Conservation (phyloP, 2,888 invertebrate genomes). For the Stomorhina lunata region DNA sequence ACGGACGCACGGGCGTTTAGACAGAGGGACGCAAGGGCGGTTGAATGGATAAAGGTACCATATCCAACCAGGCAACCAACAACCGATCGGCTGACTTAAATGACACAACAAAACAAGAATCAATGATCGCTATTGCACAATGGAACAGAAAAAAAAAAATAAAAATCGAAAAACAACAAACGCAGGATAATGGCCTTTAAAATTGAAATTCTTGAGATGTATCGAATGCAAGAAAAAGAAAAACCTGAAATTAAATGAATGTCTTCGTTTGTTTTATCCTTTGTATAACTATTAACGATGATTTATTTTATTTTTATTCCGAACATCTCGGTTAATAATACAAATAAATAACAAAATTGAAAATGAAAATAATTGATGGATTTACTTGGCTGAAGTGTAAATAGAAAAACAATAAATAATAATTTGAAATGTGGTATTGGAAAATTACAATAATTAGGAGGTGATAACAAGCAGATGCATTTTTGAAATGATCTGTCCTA, state of each 20-base stretch:
- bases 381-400: conserved; percentile 1
- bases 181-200: conserved; percentile 62
- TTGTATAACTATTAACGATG: background rate
- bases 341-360: background rate
- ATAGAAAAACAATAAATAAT: background rate
- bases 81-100: background rate
- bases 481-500: background rate
- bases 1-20: background rate
- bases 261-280: background rate
- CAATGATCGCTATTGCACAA: background rate
- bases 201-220: conserved; percentile 52
- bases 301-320: conserved; percentile 43
- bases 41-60: too few species aligned
- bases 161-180: conserved; percentile 3
- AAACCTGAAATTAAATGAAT: conserved; percentile 42
- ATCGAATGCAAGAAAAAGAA: conserved; percentile 3
- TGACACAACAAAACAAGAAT: conserved; percentile 2
- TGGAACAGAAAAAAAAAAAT: too few species aligned
- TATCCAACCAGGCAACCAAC: too few species aligned
- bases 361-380: background rate
- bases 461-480: background rate
- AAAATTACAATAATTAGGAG: conserved; percentile 5
- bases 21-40: background rate
- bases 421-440: background rate
- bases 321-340: background rate